phyloP scores from a whole-genome alignment of 2,888 invertebrate genomes.

The Ectobius pallidus region DNA sequence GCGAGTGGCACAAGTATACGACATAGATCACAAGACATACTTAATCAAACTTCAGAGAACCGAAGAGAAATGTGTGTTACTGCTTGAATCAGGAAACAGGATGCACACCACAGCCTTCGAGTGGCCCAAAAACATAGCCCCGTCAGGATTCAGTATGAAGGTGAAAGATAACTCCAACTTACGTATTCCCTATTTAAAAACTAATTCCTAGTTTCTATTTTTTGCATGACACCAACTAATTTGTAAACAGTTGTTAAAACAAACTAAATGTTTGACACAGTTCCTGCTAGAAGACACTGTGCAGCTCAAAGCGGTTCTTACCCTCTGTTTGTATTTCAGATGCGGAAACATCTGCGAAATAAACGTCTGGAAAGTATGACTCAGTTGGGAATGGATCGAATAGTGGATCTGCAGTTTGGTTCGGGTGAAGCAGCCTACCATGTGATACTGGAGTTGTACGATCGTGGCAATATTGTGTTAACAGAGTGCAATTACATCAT shows the following conservation, averaged over 20 bases:
- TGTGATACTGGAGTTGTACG: constrained; percentile 93
- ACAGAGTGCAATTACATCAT: constrained; percentile 91
- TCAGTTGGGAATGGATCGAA: constrained; percentile 92
- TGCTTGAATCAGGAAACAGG: constrained; percentile 93
- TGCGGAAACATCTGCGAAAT: constrained; percentile 96
- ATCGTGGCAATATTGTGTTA: constrained; percentile 93
- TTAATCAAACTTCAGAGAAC: constrained; percentile 84
- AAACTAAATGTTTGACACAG: too few relatives aligned
- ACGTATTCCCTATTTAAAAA: too few relatives aligned
- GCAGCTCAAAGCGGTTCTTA: not conserved
- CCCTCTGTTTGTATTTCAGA: constrained; percentile 58
- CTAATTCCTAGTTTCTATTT: too few relatives aligned
- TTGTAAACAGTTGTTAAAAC: too few relatives aligned
- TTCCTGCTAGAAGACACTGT: not conserved
- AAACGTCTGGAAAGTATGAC: constrained; percentile 85
- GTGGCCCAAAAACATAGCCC: constrained; percentile 97
- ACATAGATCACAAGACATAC: constrained; percentile 96
- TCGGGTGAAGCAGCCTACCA: constrained; percentile 92
- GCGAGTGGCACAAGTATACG: constrained; percentile 96
- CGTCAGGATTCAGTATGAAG: constrained; percentile 98
- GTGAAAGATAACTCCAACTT: too few relatives aligned
- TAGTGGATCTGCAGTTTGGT: constrained; percentile 95
- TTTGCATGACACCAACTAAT: too few relatives aligned
- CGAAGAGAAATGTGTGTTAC: constrained; percentile 84
- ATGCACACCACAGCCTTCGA: constrained; percentile 95